Conservation (phyloP, 1,140 invertebrate species). For the Drosophila willistoni region DNA sequence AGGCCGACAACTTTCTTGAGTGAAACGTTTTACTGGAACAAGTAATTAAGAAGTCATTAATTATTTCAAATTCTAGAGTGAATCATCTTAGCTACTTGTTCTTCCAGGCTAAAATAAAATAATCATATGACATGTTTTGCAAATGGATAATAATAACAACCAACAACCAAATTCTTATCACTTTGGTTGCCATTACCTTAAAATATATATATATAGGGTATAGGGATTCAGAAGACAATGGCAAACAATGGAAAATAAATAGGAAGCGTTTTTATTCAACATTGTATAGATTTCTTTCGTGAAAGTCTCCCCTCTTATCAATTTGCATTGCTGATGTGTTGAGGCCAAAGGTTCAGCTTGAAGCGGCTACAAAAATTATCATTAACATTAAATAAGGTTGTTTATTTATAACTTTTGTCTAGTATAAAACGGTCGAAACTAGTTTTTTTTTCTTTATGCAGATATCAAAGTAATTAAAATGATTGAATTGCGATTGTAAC, state of each 20-base stretch:
- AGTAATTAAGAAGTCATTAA: too few relatives aligned
- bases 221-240: not conserved
- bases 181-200: not conserved
- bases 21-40: too few relatives aligned
- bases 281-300: constrained; percentile 2
- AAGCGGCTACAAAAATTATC: constrained; percentile 19
- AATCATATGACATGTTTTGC: too few relatives aligned
- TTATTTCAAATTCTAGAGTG: too few relatives aligned
- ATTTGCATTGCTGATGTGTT: constrained; percentile 46
- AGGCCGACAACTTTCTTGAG: too few relatives aligned
- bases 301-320: constrained; percentile 43
- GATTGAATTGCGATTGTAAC: constrained; percentile 27
- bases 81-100: too few relatives aligned
- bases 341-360: constrained; percentile 25
- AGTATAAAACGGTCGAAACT: not conserved
- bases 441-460: constrained; percentile 2
- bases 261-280: not conserved
- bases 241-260: constrained; percentile 4
- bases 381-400: constrained; percentile 17
- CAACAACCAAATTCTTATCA: too few relatives aligned
- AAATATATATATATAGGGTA: not conserved
- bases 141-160: too few relatives aligned
- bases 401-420: constrained; percentile 1
- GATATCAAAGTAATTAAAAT: not conserved
- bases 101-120: too few relatives aligned